Evolutionary conservation across 2,113 vertebrate genomes (phyloP).

Genomic region (Limanda limanda): DNA sequence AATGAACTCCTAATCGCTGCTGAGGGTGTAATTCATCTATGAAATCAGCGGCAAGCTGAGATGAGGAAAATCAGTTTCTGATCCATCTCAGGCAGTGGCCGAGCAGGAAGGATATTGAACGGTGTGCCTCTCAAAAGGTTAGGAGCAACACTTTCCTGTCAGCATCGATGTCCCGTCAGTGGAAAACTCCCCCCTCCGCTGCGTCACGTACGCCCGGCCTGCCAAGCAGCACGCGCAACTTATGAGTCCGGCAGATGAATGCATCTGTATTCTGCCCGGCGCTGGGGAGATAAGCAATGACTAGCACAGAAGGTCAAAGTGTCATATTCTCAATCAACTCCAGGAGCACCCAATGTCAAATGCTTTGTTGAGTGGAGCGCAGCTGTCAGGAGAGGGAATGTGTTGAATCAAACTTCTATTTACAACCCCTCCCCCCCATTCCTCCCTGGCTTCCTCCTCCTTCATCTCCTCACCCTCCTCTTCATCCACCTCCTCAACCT

Average conservation of each 20-base stretch:
- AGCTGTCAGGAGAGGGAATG: constrained; percentile 62
- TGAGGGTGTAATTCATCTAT: constrained; percentile 82
- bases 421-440: constrained; percentile 23
- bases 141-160: constrained; percentile 78
- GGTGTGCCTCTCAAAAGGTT: constrained; percentile 74
- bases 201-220: constrained; percentile 32
- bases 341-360: constrained; percentile 65
- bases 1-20: constrained; percentile 83
- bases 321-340: constrained; percentile 78
- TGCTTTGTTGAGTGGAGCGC: constrained; percentile 63
- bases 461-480: not conserved
- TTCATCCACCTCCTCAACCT: not conserved
- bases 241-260: constrained; percentile 38
- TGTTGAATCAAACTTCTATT: constrained; percentile 60
- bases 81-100: constrained; percentile 71
- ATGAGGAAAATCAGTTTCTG: constrained; percentile 80
- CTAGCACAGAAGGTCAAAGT: constrained; percentile 65
- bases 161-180: constrained; percentile 74
- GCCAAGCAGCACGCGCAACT: constrained; percentile 23
- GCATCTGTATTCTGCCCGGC: constrained; percentile 68
- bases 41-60: constrained; percentile 82
- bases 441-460: constrained; percentile 19
- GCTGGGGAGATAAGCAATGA: constrained; percentile 68
- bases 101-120: constrained; percentile 76
- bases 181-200: constrained; percentile 62